Evolutionary conservation across 64 coral and sea anemone species (phyloP).

Genomic region (Pachyseris speciosa): DNA sequence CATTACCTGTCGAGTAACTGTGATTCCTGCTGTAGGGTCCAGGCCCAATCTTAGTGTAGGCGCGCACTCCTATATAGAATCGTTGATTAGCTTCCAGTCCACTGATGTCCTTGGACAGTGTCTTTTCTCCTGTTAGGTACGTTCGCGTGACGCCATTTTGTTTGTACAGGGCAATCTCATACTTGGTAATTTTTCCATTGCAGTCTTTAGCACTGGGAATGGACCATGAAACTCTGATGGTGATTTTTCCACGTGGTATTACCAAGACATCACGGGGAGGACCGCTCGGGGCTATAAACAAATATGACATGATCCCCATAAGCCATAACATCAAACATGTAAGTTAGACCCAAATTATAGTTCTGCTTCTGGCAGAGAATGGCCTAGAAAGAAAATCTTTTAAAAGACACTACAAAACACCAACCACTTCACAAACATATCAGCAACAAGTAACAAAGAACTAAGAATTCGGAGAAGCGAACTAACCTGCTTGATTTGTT

Average conservation of each 20-base stretch:
- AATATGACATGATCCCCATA: not conserved
- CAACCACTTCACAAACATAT: too few relatives aligned
- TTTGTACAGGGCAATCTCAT: slow-evolving; percentile 40
- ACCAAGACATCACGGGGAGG: slow-evolving; percentile 67
- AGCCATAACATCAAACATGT: not conserved
- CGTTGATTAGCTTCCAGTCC: slow-evolving; percentile 21
- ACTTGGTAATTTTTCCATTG: slow-evolving; percentile 58
- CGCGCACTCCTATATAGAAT: slow-evolving; percentile 46
- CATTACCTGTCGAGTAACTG: slow-evolving; percentile 1
- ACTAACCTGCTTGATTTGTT: slow-evolving; percentile 56
- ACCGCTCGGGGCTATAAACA: slow-evolving; percentile 51
- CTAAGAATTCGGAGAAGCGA: not conserved
- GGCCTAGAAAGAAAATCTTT: too few relatives aligned
- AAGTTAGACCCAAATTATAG: too few relatives aligned
- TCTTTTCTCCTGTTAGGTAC: slow-evolving; percentile 4
- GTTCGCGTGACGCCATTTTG: not conserved
- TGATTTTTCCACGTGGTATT: slow-evolving; percentile 31
- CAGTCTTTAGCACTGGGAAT: slow-evolving; percentile 39
- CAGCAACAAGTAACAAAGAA: too few relatives aligned
- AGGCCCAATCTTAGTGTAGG: slow-evolving; percentile 51
- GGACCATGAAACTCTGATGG: slow-evolving; percentile 67
- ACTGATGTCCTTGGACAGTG: slow-evolving; percentile 44
- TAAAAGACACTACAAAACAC: too few relatives aligned
- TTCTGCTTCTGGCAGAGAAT: too few relatives aligned
- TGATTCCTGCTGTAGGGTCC: slow-evolving; percentile 45